Conservation (phyloP, 2,888 invertebrate genomes). For the Cantharis lateralis region DNA sequence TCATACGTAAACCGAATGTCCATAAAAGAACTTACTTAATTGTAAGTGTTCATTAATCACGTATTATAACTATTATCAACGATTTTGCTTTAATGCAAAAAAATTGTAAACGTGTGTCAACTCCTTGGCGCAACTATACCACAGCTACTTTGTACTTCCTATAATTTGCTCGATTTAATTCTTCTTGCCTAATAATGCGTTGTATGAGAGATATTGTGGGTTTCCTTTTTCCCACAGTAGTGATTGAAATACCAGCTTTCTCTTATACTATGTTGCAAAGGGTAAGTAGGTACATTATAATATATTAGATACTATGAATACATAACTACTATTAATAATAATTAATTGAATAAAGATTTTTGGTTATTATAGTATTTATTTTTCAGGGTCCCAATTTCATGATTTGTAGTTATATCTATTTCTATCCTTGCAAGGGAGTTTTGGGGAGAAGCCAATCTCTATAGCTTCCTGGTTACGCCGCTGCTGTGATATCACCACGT, state of each 20-base stretch:
- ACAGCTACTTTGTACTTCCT: not conserved
- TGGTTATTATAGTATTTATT: too few relatives aligned
- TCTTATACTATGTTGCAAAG: not conserved
- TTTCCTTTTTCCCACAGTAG: not conserved
- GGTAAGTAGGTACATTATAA: too few relatives aligned
- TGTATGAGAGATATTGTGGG: not conserved
- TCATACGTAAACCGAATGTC: not conserved
- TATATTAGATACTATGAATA: too few relatives aligned
- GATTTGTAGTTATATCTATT: too few relatives aligned
- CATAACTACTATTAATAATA: too few relatives aligned
- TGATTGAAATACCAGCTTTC: not conserved
- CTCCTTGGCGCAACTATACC: not conserved
- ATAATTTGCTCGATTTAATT: not conserved
- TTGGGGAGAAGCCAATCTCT: too few relatives aligned
- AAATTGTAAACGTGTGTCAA: not conserved
- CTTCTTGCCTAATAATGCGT: not conserved
- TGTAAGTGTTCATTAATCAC: not conserved
- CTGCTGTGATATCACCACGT: too few relatives aligned
- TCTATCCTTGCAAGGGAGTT: too few relatives aligned
- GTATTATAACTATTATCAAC: not conserved
- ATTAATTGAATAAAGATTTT: too few relatives aligned
- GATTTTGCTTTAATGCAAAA: not conserved
- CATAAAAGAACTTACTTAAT: not conserved
- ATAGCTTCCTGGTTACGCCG: too few relatives aligned
- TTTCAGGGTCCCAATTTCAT: too few relatives aligned